Evolutionary conservation across 2,888 invertebrate species (phyloP), one percentile per base, ranked within the genome.

Genomic region (Cerastis leucographa): DNA sequence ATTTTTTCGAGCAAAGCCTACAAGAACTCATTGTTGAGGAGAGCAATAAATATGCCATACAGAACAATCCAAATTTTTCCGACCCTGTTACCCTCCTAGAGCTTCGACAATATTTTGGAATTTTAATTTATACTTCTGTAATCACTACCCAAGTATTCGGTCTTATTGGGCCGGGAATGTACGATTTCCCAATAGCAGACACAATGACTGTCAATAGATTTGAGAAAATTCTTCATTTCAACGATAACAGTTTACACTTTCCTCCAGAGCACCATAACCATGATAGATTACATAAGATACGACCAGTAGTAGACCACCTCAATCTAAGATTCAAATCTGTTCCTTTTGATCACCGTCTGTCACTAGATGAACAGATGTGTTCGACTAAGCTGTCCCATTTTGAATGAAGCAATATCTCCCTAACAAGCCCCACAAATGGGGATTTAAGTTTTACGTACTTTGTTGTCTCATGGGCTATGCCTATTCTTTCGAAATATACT

Each of bases 31-130:
- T 64, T 0, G 42, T 65, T 65, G 54, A 72, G 40, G 46, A 49
- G 46, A 46, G 46, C n/a, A 71, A 71, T 62, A 71, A 71, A n/a
- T 62, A 71, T 71, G 62, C 72, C 42, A 72, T 1, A 54, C 72
- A 72, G 54, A 59, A 56, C 5, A 73, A 73, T 49, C 29, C 73
- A 0, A 56, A 46, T n/a, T 73, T 64, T 54, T 54, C 56, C 44
- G 54, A 73, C 29, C 51, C 66, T 7, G 3, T 73, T 56, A 73
- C 73, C 42, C 14, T 66, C n/a, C n/a, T 66, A 1, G 44, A 66
- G 29, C 56, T 73, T 56, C 29, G 44, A 66, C 66, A 73, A 59
- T 73, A 56, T 8, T 46, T 73, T 2, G 59, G 73, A 4, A 9
- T 71, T 49, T 62, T 62, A 3, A 70, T 70, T 46, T 70, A 70